phyloP scores from a whole-genome alignment of 2,113 vertebrate genomes.

The Halcyon malimbica region DNA sequence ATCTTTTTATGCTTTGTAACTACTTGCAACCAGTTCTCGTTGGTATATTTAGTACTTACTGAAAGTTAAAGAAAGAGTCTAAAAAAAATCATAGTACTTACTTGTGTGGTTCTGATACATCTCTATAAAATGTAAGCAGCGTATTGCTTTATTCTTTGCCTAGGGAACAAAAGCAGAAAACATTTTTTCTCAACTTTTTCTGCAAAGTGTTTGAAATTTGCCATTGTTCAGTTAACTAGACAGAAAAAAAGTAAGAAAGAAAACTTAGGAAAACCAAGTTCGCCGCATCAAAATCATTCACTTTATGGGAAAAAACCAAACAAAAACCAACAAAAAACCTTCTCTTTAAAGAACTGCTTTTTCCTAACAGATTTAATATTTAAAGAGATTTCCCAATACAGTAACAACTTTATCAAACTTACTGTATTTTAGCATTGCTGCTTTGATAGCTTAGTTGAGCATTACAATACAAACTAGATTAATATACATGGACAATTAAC shows the following conservation, averaged over 20 bases:
- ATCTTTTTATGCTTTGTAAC: neutral
- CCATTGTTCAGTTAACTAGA: neutral
- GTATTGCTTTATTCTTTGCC: constrained; percentile 94
- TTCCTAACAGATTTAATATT: neutral
- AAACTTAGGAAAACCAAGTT: neutral
- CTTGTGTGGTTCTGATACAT: constrained; percentile 88
- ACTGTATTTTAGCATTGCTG: neutral
- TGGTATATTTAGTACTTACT: neutral
- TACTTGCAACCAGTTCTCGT: neutral
- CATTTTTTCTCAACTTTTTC: neutral
- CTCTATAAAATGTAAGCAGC: constrained; percentile 87
- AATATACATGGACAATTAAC: neutral
- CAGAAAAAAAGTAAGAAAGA: neutral
- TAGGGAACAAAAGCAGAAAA: constrained; percentile 60
- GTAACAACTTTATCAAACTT: neutral
- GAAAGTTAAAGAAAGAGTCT: neutral
- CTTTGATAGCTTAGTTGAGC: neutral
- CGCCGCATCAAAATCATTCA: neutral
- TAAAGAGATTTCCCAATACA: neutral
- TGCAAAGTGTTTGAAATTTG: neutral
- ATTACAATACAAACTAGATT: neutral
- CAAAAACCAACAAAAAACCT: neutral
- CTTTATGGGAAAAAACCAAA: neutral
- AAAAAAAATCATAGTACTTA: constrained; percentile 71
- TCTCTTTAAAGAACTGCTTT: neutral